Evolutionary conservation across 2,888 invertebrate genomes (phyloP).

Genomic region (Linnaemya vulpina): DNA sequence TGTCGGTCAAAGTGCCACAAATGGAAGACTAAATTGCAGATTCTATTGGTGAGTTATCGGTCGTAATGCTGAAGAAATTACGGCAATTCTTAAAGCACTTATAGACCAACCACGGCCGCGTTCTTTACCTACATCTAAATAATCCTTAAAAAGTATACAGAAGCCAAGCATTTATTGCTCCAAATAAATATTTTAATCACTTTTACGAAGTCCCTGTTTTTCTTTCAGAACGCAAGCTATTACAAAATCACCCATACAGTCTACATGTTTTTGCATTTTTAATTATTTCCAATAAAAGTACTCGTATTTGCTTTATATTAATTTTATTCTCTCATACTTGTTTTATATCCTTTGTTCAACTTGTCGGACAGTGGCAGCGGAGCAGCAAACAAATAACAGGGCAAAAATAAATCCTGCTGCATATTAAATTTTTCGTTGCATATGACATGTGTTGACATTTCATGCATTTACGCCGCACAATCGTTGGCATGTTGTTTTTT

Average conservation of each 20-base stretch:
- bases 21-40: too few species aligned
- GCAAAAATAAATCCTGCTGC: conserved; percentile 25
- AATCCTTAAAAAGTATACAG: too few species aligned
- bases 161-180: too few species aligned
- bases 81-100: too few species aligned
- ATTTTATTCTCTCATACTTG: conserved; percentile 34
- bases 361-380: background rate
- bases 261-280: conserved; percentile 55
- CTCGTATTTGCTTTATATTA: background rate
- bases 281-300: conserved; percentile 13
- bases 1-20: too few species aligned
- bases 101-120: too few species aligned
- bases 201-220: too few species aligned
- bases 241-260: background rate
- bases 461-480: conserved; percentile 15
- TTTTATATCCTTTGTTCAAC: conserved; percentile 6
- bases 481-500: conserved; percentile 20
- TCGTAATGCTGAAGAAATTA: too few species aligned
- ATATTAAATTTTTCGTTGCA: conserved; percentile 41
- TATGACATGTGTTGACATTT: conserved; percentile 54
- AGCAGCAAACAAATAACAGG: conserved; percentile 32
- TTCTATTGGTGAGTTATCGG: too few species aligned
- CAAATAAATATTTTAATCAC: too few species aligned
- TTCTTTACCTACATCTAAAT: too few species aligned
- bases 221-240: too few species aligned